phyloP scores from a whole-genome alignment of 2,797 vertebrate genomes.

The Pangasius mekongensis region DNA sequence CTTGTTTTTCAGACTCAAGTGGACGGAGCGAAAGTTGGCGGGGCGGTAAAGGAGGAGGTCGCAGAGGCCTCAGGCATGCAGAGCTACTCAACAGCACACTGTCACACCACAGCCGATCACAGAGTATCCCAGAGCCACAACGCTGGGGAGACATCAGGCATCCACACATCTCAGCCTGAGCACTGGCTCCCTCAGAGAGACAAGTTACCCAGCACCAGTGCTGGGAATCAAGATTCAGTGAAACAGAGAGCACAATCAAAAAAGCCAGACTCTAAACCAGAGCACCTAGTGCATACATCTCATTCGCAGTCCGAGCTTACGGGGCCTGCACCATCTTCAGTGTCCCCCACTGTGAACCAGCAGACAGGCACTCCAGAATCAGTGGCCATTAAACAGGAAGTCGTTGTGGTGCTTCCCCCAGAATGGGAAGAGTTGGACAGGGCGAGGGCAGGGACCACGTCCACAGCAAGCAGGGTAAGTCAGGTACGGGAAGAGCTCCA shows the following conservation, averaged over 20 bases:
- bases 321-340: constrained; percentile 50
- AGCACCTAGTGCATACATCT: constrained; percentile 36
- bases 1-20: constrained; percentile 41
- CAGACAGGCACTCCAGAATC: constrained; percentile 47
- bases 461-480: constrained; percentile 37
- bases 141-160: constrained; percentile 45
- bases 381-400: constrained; percentile 72
- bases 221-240: constrained; percentile 31
- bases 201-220: constrained; percentile 34
- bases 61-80: constrained; percentile 43
- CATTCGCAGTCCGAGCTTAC: constrained; percentile 40
- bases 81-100: constrained; percentile 39
- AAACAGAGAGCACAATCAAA: constrained; percentile 36
- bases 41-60: constrained; percentile 51
- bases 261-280: constrained; percentile 49
- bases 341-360: constrained; percentile 49
- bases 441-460: constrained; percentile 39
- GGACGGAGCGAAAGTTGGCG: constrained; percentile 21
- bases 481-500: constrained; percentile 28
- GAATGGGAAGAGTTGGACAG: constrained; percentile 54
- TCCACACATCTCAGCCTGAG: constrained; percentile 55
- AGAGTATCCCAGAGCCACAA: constrained; percentile 42
- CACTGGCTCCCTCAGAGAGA: constrained; percentile 49
- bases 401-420: constrained; percentile 63
- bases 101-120: constrained; percentile 55